Evolutionary conservation across 2,797 vertebrate genomes (phyloP).

Genomic region (Vespertilio murinus): DNA sequence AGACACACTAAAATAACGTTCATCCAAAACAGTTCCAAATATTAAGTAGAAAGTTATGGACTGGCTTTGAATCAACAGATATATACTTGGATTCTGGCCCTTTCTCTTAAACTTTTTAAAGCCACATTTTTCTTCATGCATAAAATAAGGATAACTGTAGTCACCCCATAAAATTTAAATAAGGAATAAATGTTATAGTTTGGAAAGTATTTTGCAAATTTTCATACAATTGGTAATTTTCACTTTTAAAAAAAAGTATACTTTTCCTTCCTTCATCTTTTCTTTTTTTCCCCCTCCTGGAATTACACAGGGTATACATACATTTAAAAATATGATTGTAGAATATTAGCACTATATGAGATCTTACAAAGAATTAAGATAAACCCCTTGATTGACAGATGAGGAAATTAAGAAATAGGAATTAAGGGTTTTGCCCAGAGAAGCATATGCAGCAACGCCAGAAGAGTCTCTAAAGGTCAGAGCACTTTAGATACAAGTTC

Average conservation of each 20-base stretch:
- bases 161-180: neutral
- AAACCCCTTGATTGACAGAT: neutral
- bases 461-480: neutral
- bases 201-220: conserved; percentile 43
- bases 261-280: neutral
- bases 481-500: neutral
- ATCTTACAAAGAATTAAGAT: neutral
- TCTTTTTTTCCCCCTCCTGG: neutral
- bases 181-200: neutral
- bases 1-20: neutral
- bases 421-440: neutral
- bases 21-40: neutral
- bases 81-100: neutral
- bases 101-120: neutral
- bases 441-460: neutral
- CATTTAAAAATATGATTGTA: neutral
- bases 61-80: neutral
- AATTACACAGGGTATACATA: neutral
- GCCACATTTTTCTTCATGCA: neutral
- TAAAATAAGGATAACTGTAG: neutral
- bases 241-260: neutral
- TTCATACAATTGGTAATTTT: neutral
- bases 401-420: neutral
- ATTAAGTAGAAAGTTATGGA: neutral
- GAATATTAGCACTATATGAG: neutral